A percentile compares a stretch with the other conserved stretches of the same genome.
Conservation (phyloP, 2,888 invertebrate species). For the Cantharis rufa region DNA sequence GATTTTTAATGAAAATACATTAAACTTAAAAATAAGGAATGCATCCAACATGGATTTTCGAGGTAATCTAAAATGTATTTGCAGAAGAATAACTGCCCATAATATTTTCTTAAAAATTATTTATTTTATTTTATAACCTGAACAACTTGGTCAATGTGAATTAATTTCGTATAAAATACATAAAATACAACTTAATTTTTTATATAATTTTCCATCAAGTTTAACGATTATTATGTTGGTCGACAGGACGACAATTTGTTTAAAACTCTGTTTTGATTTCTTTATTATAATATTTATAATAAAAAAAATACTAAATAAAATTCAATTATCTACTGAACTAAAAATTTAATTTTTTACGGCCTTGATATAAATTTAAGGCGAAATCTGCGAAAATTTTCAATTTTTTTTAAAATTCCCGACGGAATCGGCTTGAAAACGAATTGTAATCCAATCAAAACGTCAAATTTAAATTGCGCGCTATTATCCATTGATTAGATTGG, state of each 20-base stretch:
- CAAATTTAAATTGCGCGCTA: no score
- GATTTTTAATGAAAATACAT: background rate
- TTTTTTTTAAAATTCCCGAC: background rate
- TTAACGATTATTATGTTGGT: background rate
- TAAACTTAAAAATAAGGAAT: background rate
- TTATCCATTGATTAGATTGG: no score
- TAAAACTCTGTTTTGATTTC: background rate
- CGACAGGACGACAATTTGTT: background rate
- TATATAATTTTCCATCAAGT: background rate
- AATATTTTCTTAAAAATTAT: background rate
- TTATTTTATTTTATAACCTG: background rate
- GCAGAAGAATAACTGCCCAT: background rate
- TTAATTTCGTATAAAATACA: background rate
- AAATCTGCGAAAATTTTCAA: no score
- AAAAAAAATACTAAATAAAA: no score
- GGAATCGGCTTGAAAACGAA: background rate
- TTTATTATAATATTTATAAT: background rate
- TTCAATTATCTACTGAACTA: no score
- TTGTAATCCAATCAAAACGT: no score
- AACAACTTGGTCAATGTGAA: background rate
- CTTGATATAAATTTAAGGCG: no score
- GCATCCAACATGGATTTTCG: background rate
- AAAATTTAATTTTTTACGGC: no score
- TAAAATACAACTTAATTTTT: background rate
- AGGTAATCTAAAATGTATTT: background rate